Evolutionary conservation across 2,113 vertebrate species (phyloP), one percentile per base, ranked within the genome.

Genomic region (Poicephalus meyeri): DNA sequence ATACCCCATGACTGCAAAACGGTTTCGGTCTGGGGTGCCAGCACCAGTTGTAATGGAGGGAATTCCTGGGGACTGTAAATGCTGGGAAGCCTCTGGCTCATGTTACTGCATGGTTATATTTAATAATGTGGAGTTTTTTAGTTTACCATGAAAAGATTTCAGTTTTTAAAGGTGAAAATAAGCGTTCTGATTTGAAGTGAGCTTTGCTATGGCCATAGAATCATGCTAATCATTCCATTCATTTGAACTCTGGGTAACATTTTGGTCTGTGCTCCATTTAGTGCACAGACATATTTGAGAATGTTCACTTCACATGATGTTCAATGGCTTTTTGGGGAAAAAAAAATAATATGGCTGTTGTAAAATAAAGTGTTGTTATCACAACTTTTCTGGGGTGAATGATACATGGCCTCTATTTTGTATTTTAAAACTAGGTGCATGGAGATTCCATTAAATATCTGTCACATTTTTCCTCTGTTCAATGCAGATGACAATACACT

Each of bases 401-500:
- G 26, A 16, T 58, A 15, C 31, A 5, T 0, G 0, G 9, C 18
- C 16, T 55, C 37, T 50, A 0, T 18, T 70, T 73, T 39, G 0
- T 65, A 1, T 65, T 87, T 94, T 24, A 53, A 24, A 37, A 18
- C 28, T 39, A 35, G 20, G 13, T 52, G 6, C 1, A 0, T 2
- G 23, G 28, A 19, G 28, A 7, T 78, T 53, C 46, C 53, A 6
- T n/a, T 17, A 46, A 11, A 31, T 58, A 44, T 31, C 55, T 92
- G 60, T 82, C n/a, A 37, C 3, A 0, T 66, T 90, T 96, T 89
- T 79, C 66, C 94, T 96, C 74, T 96, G 47, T 94, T 89, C 31
- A 2, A 69, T 28, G 16, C 98, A 99, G 99, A 98, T 77, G 98
- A 98, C 94, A 96, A 93, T 66, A 94, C 97, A 28, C 98, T 98